These are phyloP conservation scores for Anoplius nigerrimus DNA, from an alignment of 2,888 invertebrate species.

Conservation along the genomic window DNA sequence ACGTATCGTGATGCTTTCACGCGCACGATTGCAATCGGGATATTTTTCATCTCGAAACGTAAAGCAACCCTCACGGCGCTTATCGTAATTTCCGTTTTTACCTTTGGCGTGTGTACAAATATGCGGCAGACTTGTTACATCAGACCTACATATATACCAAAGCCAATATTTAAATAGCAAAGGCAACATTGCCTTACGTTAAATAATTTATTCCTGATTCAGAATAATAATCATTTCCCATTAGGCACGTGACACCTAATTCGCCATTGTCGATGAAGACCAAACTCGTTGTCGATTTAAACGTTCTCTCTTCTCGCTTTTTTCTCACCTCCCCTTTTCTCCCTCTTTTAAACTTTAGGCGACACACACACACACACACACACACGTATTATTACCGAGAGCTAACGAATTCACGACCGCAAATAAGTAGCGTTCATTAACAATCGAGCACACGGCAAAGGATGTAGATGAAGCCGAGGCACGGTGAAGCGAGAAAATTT, in stretches of 20 bases:
- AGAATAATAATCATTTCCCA: constrained; percentile 49
- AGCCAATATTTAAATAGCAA: constrained; percentile 53
- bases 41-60: not conserved
- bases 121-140: constrained; percentile 37
- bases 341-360: constrained; percentile 6
- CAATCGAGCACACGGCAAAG: not conserved
- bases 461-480: not conserved
- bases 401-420: not conserved
- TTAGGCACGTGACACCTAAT: constrained; percentile 38
- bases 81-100: too few relatives aligned
- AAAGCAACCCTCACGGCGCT: not conserved
- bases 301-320: too few relatives aligned
- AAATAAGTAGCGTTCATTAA: not conserved
- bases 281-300: constrained; percentile 26
- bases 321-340: too few relatives aligned
- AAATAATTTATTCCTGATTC: constrained; percentile 54
- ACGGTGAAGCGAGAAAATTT: not conserved
- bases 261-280: constrained; percentile 25
- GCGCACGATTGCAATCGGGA: too few relatives aligned
- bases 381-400: too few relatives aligned
- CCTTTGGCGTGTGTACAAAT: constrained; percentile 10
- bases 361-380: too few relatives aligned
- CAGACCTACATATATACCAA: constrained; percentile 51
- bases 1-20: not conserved
- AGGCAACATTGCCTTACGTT: constrained; percentile 57